Conservation (phyloP, 1,140 invertebrate genomes). For the Heliconius himera region DNA sequence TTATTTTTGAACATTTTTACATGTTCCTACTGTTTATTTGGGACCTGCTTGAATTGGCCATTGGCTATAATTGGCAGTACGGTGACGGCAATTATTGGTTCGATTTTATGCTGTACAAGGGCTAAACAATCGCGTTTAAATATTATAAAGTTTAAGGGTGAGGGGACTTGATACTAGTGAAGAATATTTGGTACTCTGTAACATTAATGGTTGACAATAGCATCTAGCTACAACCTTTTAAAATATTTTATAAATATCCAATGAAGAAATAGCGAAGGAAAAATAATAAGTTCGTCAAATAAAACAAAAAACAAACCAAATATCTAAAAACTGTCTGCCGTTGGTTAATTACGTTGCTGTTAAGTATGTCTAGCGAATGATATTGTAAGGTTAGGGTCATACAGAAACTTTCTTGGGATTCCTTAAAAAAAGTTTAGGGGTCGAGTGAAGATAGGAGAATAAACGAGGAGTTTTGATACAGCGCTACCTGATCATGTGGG, state of each 20-base stretch:
- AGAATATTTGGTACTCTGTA: neutral
- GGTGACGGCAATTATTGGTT: slow-evolving; percentile 56
- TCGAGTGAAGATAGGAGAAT: slow-evolving; percentile 44
- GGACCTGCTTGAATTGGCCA: slow-evolving; percentile 59
- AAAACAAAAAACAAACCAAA: neutral
- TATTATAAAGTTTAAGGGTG: neutral
- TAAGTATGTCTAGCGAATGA: neutral
- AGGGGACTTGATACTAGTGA: neutral
- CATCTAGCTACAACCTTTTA: neutral
- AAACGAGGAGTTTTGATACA: slow-evolving; percentile 75
- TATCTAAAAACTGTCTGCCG: neutral
- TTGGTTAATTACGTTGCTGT: neutral
- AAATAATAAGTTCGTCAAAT: neutral
- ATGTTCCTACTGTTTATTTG: slow-evolving; percentile 18
- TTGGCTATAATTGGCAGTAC: slow-evolving; percentile 71
- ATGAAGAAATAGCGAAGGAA: neutral
- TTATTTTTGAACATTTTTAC: slow-evolving; percentile 23
- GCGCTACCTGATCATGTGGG: slow-evolving; percentile 81
- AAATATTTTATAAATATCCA: neutral
- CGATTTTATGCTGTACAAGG: slow-evolving; percentile 52
- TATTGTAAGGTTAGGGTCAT: neutral
- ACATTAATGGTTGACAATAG: neutral
- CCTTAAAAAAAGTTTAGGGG: slow-evolving; percentile 19
- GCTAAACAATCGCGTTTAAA: neutral
- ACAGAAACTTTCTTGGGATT: neutral